phyloP scores from a whole-genome alignment of 1,140 invertebrate species.

The Aphelinus atriplicis region DNA sequence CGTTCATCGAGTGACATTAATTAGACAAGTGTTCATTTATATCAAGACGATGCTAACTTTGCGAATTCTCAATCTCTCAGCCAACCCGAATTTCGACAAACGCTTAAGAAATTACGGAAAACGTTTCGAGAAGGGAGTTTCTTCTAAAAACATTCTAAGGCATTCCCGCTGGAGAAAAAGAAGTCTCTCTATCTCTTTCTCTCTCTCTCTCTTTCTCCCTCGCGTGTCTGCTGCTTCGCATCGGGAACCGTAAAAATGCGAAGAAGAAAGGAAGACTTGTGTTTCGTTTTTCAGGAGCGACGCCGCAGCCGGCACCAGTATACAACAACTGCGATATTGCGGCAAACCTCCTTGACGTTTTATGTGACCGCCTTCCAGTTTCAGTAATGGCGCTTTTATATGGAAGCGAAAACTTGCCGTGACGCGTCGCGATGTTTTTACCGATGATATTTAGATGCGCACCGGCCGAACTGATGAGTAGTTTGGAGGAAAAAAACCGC shows the following conservation, averaged over 20 bases:
- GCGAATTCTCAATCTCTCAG: no score
- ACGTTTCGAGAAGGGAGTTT: neutral
- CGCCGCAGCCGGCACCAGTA: neutral
- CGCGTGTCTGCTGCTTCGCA: neutral
- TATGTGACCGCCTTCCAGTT: slow-evolving; percentile 25
- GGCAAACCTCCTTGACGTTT: slow-evolving; percentile 33
- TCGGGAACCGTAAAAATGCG: slow-evolving; percentile 24
- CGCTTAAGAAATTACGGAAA: neutral
- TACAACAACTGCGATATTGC: slow-evolving; percentile 32
- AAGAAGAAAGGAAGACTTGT: slow-evolving; percentile 30
- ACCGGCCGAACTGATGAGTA: neutral
- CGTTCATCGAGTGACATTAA: no score
- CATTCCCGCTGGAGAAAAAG: neutral
- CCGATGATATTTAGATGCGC: slow-evolving; percentile 22
- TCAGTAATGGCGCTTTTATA: slow-evolving; percentile 33
- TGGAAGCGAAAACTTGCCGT: slow-evolving; percentile 33
- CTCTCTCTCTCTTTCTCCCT: neutral
- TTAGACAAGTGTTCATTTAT: no score
- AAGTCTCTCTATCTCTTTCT: neutral
- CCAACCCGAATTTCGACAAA: neutral
- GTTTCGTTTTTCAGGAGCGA: slow-evolving; percentile 22
- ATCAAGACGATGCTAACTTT: no score
- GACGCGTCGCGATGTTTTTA: slow-evolving; percentile 7
- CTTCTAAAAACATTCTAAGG: slow-evolving; percentile 13
- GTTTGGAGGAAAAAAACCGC: no score